A percentile compares a stretch with the other conserved stretches of the same genome.
Conservation (phyloP, 2,113 vertebrate species). For the Atherinomorus stipes region DNA sequence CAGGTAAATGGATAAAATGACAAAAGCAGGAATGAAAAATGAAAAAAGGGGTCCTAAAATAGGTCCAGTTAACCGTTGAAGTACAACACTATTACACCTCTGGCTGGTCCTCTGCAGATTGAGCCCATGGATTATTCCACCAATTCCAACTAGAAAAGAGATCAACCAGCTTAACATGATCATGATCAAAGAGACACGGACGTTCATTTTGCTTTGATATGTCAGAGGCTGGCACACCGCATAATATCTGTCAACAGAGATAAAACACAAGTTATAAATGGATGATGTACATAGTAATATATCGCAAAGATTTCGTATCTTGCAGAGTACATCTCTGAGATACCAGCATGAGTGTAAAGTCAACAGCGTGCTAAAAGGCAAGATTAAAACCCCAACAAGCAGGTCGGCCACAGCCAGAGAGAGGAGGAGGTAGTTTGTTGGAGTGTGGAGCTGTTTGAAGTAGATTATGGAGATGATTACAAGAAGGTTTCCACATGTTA, state of each 20-base stretch:
- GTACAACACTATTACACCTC: not conserved
- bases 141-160: not conserved
- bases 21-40: slow-evolving; percentile 10
- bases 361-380: slow-evolving; percentile 1
- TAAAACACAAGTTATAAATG: too few species aligned
- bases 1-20: slow-evolving; percentile 23
- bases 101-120: not conserved
- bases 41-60: slow-evolving; percentile 16
- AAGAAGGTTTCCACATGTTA: slow-evolving; percentile 21
- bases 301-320: not conserved
- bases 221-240: too few species aligned
- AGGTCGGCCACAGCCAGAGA: slow-evolving; percentile 22
- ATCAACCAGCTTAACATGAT: too few species aligned
- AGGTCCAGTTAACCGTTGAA: not conserved
- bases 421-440: slow-evolving; percentile 16
- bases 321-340: too few species aligned
- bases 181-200: too few species aligned
- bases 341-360: not conserved
- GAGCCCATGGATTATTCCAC: not conserved
- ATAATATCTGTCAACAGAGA: too few species aligned
- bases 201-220: too few species aligned
- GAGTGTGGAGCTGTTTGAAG: slow-evolving; percentile 27
- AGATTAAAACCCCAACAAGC: slow-evolving; percentile 10
- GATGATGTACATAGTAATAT: not conserved
- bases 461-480: slow-evolving; percentile 28